Percentiles rank a stretch among this genome's conserved stretches.
phyloP scores from a whole-genome alignment of 1,140 invertebrate genomes.

The Pachypsylla venusta region DNA sequence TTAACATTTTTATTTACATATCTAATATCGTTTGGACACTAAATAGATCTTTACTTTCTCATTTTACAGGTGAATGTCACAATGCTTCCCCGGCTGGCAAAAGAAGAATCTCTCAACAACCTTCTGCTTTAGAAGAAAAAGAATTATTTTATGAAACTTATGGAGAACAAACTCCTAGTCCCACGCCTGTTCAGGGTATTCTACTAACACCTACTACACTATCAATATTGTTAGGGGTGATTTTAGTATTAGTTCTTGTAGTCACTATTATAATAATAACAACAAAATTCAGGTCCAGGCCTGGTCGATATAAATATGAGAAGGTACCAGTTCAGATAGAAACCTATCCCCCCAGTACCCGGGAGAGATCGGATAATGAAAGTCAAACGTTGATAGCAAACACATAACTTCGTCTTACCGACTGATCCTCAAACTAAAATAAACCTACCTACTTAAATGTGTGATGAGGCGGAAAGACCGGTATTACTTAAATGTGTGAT shows the following conservation, averaged over 20 bases:
- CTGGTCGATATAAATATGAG: too few species aligned
- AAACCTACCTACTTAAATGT: too few species aligned
- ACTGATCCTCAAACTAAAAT: too few species aligned
- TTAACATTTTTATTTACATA: neutral
- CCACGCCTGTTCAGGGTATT: neutral
- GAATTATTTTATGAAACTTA: neutral
- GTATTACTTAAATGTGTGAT: too few species aligned
- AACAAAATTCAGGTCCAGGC: too few species aligned
- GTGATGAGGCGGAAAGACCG: too few species aligned
- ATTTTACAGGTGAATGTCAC: slow-evolving; percentile 25
- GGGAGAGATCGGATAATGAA: too few species aligned
- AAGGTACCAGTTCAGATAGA: too few species aligned
- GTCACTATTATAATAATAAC: too few species aligned
- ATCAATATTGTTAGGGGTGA: neutral
- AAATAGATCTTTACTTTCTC: neutral
- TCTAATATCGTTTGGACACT: neutral
- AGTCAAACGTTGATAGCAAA: too few species aligned
- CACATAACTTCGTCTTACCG: too few species aligned
- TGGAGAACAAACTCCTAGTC: neutral
- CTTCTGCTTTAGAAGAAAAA: neutral
- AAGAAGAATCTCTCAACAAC: slow-evolving; percentile 42
- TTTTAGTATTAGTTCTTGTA: neutral
- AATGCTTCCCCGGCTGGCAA: slow-evolving; percentile 47
- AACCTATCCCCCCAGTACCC: too few species aligned
- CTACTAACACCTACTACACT: neutral